Evolutionary conservation across 2,888 invertebrate species (phyloP).

Genomic region (Pandemis corylana): DNA sequence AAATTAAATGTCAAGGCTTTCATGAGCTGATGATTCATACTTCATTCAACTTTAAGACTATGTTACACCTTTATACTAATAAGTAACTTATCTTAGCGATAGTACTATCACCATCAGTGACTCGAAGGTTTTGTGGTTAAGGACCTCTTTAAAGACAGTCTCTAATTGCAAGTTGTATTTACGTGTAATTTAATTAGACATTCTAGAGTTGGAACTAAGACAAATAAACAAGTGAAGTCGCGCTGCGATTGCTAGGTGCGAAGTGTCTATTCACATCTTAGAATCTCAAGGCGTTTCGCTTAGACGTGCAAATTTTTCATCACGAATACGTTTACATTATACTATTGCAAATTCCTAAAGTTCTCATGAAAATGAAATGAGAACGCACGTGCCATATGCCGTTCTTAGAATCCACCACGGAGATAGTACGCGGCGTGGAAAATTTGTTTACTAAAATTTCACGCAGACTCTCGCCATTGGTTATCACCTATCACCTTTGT

Average conservation of each 20-base stretch:
- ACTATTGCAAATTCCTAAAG: background rate
- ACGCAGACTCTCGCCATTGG: conserved; percentile 30
- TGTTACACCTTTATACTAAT: background rate
- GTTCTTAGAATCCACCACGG: background rate
- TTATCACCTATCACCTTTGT: conserved; percentile 47
- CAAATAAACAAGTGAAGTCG: background rate
- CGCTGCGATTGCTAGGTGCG: background rate
- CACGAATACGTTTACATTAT: background rate
- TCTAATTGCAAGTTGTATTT: no score
- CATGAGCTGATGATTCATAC: conserved; percentile 27
- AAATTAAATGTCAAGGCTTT: conserved; percentile 37
- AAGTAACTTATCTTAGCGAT: background rate
- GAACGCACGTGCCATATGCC: background rate
- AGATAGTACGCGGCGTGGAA: background rate
- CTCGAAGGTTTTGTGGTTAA: background rate
- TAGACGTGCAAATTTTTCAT: background rate
- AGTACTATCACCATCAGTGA: background rate
- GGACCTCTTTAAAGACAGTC: background rate
- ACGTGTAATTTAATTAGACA: no score
- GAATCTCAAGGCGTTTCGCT: background rate
- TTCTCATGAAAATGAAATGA: background rate
- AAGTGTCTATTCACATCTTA: background rate
- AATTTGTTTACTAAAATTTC: conserved; percentile 21
- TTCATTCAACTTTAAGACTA: conserved; percentile 19
- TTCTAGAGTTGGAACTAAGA: no score